Evolutionary conservation across 1,140 invertebrate genomes (phyloP).

Genomic region (Aphelenchoides fujianensis): DNA sequence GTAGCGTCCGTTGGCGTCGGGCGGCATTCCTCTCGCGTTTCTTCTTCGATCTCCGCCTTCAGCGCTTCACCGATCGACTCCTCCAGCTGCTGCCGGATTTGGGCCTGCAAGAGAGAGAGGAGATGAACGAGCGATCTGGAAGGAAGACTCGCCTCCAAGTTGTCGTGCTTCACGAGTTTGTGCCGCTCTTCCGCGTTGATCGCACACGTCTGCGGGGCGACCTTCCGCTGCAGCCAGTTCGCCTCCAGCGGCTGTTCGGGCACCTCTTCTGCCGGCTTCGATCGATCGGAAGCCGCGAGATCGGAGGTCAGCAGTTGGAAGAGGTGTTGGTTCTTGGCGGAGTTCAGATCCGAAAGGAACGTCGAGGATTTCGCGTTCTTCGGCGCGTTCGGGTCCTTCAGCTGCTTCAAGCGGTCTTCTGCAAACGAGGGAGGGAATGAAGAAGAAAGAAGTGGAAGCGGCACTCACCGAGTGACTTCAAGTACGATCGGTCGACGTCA

Average conservation of each 20-base stretch:
- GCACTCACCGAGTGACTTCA: constrained; percentile 35
- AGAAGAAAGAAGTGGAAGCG: constrained; percentile 7
- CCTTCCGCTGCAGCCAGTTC: constrained; percentile 50
- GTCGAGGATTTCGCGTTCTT: constrained; percentile 22
- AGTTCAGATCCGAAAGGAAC: constrained; percentile 30
- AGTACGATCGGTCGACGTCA: constrained; percentile 26
- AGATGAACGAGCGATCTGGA: neutral
- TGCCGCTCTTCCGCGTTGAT: constrained; percentile 34
- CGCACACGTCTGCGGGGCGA: constrained; percentile 49
- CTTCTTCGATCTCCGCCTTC: neutral
- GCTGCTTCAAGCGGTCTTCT: constrained; percentile 33
- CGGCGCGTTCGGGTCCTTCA: constrained; percentile 33
- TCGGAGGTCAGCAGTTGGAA: constrained; percentile 34
- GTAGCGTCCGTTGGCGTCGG: constrained; percentile 11
- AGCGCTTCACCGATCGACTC: neutral
- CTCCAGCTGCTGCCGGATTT: constrained; percentile 4
- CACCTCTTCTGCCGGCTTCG: constrained; percentile 15
- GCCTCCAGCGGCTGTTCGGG: constrained; percentile 34
- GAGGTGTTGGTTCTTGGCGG: constrained; percentile 33
- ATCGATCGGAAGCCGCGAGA: constrained; percentile 41
- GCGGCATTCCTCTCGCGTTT: neutral
- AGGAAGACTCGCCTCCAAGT: constrained; percentile 40
- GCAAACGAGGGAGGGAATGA: constrained; percentile 23
- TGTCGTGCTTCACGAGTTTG: constrained; percentile 44
- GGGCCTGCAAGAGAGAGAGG: constrained; percentile 7